Base-by-base conservation (phyloP, 2,113 vertebrate species). In the Hucho hucho region DNA sequence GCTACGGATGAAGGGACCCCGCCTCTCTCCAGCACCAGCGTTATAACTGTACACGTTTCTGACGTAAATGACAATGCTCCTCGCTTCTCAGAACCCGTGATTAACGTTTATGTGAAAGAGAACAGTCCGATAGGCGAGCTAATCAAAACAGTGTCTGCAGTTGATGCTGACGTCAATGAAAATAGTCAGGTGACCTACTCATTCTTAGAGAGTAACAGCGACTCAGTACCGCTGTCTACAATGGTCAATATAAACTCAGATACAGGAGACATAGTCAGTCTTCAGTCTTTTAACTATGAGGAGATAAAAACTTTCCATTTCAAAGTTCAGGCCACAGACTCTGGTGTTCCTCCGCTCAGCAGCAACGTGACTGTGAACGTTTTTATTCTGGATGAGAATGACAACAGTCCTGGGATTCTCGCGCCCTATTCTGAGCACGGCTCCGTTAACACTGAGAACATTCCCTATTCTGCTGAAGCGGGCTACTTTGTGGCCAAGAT, bases 51-150 rank as follows among this genome's bases (percentile, higher is more conserved):
- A 71, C 73, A 89, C 4, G 76, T 91, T 2, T 78, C 83, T 2
- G 82, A 87, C 76, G 61, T 84, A 18, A 90, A 87, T 73, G 86
- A 88, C 64, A 88, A 90, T 37, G 73, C 68, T 6, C 72, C 84
- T 26, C 71, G 28, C 6, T 88, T 87, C 75, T 13, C 73, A 22
- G 87, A 92, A 9, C n/a, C 74, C 0, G 79, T 88, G 4, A 76
- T 92, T 43, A 89, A 88, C 46, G 87, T 86, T 2, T 85, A 92
- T 81, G 85, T 94, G 47, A 94, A 92, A 78, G 93, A 94, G 81
- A 92, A 92, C 61, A 88, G 84, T 29, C 92, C 89, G 24, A 4
- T 64, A n/a, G 83, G 91, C 20, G 80, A 85, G 43, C 79, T 90
- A 74, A 79, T 93, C 80, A 81, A 84, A 64, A 89, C 86, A 0